Conservation (phyloP, 2,888 invertebrate genomes). For the Heteromyza rotundicornis region DNA sequence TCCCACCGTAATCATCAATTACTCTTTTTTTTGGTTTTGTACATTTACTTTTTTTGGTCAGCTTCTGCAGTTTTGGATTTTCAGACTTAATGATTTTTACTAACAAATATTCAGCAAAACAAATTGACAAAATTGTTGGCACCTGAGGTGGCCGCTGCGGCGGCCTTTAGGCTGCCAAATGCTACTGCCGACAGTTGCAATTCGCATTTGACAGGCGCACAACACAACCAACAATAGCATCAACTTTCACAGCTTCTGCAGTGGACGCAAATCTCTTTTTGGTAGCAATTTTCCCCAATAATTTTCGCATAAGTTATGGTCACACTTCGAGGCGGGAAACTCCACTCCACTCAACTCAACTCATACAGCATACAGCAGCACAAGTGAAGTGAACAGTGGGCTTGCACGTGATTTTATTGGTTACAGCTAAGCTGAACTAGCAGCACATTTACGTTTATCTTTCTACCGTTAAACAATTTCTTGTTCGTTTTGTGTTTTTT, state of each 20-base stretch:
- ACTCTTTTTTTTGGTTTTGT: too few species aligned
- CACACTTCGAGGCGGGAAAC: constrained; percentile 31
- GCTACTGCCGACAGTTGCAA: not conserved
- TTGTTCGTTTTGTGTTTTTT: too few species aligned
- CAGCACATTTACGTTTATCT: not conserved
- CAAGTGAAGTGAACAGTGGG: too few species aligned
- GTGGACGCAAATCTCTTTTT: constrained; percentile 37
- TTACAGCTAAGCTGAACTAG: too few species aligned
- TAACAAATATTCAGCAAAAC: not conserved
- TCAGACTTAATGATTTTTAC: not conserved
- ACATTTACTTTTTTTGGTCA: too few species aligned
- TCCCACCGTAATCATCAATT: not conserved
- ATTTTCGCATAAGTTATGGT: constrained; percentile 59
- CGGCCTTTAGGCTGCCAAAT: not conserved
- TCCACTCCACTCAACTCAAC: too few species aligned
- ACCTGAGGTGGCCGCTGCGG: constrained; percentile 2
- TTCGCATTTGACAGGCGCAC: not conserved
- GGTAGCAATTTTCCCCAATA: constrained; percentile 39
- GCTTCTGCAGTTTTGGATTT: too few species aligned
- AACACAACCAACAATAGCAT: constrained; percentile 8
- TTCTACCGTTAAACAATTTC: not conserved
- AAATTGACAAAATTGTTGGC: constrained; percentile 7
- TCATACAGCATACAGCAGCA: too few species aligned
- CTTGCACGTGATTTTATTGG: constrained; percentile 23
- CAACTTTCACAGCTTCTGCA: constrained; percentile 44